Percentiles rank a stretch among this genome's conserved stretches.
Evolutionary conservation across 2,113 vertebrate genomes (phyloP).

Genomic region (Epinephelus cyanopodus): DNA sequence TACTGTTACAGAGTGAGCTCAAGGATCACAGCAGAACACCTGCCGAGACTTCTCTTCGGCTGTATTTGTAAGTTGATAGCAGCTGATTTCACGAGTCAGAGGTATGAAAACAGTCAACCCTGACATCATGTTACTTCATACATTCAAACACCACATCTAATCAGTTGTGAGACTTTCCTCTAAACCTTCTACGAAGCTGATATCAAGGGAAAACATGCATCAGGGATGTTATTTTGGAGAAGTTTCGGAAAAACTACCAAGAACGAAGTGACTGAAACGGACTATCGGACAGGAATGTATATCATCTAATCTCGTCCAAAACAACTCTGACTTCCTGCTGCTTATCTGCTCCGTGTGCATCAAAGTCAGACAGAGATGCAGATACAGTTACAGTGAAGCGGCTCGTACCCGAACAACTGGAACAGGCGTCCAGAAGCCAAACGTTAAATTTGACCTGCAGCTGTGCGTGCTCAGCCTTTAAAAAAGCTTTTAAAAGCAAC

Average conservation of each 20-base stretch:
- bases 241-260: neutral
- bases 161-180: neutral
- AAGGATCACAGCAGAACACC: neutral
- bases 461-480: slow-evolving; percentile 30
- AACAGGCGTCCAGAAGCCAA: slow-evolving; percentile 24
- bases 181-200: neutral
- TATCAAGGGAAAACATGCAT: slow-evolving; percentile 6
- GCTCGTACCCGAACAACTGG: slow-evolving; percentile 50
- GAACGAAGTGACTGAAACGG: neutral
- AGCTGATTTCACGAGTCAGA: slow-evolving; percentile 41
- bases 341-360: slow-evolving; percentile 18
- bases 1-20: neutral
- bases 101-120: slow-evolving; percentile 14
- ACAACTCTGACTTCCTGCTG: neutral
- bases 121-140: neutral
- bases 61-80: slow-evolving; percentile 54
- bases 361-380: slow-evolving; percentile 15
- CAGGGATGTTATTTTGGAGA: neutral
- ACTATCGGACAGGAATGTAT: neutral
- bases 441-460: slow-evolving; percentile 62
- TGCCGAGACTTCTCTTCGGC: neutral
- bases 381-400: slow-evolving; percentile 50
- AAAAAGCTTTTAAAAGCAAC: slow-evolving; percentile 28
- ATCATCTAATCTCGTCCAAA: slow-evolving; percentile 25
- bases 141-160: slow-evolving; percentile 17